phyloP scores from a whole-genome alignment of 2,888 invertebrate species.

The Auanema sp. region DNA sequence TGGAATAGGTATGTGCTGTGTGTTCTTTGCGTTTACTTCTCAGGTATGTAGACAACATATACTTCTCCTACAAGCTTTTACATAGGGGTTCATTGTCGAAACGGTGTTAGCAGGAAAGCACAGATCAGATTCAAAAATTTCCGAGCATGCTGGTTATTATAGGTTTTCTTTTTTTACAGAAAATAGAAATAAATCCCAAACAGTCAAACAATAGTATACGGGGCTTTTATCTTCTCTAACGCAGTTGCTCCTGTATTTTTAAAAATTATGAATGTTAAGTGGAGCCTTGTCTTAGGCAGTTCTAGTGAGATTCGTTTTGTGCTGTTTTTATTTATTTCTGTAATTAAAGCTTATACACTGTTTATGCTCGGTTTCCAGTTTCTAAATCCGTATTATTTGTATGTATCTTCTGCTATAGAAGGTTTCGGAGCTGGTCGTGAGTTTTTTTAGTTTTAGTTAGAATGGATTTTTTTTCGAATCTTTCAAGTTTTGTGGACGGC shows the following conservation, averaged over 20 bases:
- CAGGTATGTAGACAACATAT: constrained; percentile 10
- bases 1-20: constrained; percentile 16
- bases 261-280: constrained; percentile 17
- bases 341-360: constrained; percentile 20
- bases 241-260: constrained; percentile 24
- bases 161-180: constrained; percentile 8
- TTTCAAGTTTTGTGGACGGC: constrained; percentile 27
- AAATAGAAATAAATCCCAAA: not conserved
- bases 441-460: not conserved
- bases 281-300: constrained; percentile 23
- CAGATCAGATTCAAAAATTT: constrained; percentile 17
- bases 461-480: not conserved
- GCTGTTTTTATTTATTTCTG: no score
- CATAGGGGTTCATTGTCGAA: constrained; percentile 29
- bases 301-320: constrained; percentile 9
- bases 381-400: constrained; percentile 23
- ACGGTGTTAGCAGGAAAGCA: constrained; percentile 24
- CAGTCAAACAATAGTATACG: constrained; percentile 31
- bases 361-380: constrained; percentile 26
- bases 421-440: constrained; percentile 19
- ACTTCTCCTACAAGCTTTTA: no score
- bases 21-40: constrained; percentile 22
- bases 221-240: constrained; percentile 23
- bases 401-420: constrained; percentile 25
- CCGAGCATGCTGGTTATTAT: constrained; percentile 27